These are phyloP conservation scores for Lagopus leucura DNA, from an alignment of 2,113 vertebrate species.

Conservation along the genomic window DNA sequence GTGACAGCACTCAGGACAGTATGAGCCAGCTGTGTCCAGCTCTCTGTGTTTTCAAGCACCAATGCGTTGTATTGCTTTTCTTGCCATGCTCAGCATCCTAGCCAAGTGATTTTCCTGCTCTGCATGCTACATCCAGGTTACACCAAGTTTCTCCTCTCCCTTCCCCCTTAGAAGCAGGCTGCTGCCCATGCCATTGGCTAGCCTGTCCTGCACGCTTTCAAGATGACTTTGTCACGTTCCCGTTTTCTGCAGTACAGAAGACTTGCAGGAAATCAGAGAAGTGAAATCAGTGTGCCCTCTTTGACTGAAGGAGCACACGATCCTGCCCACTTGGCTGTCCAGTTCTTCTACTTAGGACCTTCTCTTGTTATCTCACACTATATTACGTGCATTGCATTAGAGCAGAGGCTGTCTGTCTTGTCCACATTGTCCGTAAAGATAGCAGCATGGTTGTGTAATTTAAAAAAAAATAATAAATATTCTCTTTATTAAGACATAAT, in stretches of 20 bases:
- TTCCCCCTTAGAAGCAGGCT: not conserved
- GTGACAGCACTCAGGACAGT: conserved; percentile 32
- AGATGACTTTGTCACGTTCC: accelerated
- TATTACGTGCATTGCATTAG: not conserved
- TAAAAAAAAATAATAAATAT: not conserved
- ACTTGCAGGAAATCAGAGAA: not conserved
- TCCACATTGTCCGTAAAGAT: not conserved
- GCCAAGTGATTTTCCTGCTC: not conserved
- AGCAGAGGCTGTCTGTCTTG: not conserved
- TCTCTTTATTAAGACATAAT: not conserved
- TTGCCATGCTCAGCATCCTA: not conserved
- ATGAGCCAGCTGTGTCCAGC: conserved; percentile 25
- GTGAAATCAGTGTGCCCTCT: not conserved
- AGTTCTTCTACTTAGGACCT: not conserved
- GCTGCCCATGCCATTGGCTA: not conserved
- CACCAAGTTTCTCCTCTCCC: not conserved
- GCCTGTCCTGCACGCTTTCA: not conserved
- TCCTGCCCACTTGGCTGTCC: not conserved
- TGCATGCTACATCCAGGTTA: not conserved
- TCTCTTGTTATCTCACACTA: not conserved
- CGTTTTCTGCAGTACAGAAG: not conserved
- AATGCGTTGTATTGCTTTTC: not conserved
- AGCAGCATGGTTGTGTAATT: not conserved
- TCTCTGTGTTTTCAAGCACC: conserved; percentile 26
- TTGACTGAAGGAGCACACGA: not conserved